Percentiles rank a stretch among this genome's conserved stretches.
Evolutionary conservation across 2,888 invertebrate genomes (phyloP).

Genomic region (Eilema depressum): DNA sequence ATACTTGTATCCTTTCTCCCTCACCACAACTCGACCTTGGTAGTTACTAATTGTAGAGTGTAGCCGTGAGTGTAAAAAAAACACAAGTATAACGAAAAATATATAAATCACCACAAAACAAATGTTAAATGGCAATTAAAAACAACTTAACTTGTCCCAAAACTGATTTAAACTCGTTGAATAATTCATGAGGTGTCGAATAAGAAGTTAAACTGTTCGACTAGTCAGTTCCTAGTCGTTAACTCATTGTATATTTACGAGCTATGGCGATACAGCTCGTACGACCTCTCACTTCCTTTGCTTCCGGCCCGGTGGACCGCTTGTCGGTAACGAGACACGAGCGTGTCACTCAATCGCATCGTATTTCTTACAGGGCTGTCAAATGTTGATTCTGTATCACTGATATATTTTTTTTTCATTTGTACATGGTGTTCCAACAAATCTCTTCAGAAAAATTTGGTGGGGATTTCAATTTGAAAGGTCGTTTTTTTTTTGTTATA

Average conservation of each 20-base stretch:
- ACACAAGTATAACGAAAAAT: not conserved
- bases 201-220: conserved; percentile 46
- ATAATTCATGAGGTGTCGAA: conserved; percentile 52
- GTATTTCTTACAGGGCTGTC: conserved; percentile 14
- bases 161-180: conserved; percentile 31
- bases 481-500: too few species aligned
- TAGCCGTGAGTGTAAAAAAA: not conserved
- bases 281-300: conserved; percentile 41
- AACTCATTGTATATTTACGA: conserved; percentile 50
- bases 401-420: not conserved
- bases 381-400: not conserved
- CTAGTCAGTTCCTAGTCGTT: conserved; percentile 55
- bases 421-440: not conserved
- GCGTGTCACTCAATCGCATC: conserved; percentile 9
- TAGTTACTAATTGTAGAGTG: too few species aligned
- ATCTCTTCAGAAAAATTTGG: too few species aligned
- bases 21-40: too few species aligned
- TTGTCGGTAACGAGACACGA: conserved; percentile 17
- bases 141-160: not conserved
- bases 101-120: not conserved
- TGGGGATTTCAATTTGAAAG: too few species aligned
- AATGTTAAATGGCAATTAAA: not conserved
- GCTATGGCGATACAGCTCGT: conserved; percentile 25
- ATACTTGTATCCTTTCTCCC: too few species aligned
- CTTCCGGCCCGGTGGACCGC: conserved; percentile 48